Base-by-base conservation (phyloP, 2,113 vertebrate genomes). In the Proterorhinus semilunaris region DNA sequence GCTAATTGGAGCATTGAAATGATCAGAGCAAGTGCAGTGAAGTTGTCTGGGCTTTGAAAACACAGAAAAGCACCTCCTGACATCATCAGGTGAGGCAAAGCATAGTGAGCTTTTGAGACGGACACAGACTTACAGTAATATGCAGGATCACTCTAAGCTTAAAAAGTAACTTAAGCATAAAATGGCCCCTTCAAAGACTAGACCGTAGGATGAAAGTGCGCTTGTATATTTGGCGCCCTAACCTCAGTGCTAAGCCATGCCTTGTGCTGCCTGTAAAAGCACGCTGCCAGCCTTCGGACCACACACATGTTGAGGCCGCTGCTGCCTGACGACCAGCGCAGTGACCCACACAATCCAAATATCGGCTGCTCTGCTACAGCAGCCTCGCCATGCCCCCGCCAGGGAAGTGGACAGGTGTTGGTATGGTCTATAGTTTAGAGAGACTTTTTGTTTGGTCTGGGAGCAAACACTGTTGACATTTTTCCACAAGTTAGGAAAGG, bases 281-380 rank as follows among this genome's bases (percentile, higher is more conserved):
- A 51, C 10, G 43, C 15, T 80, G 77, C 55, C 79, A 78, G 59
- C 63, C 82, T 55, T 66, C 58, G 78, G 84, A 87, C 86, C 71
- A 72, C 62, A 68, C 65, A 80, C 66, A 66, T 62, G 47, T 48
- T 50, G 48, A 71, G 43, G 43, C 74, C 70, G 46, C 75, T 67
- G 66, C 69, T 62, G 75, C 73, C 62, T 10, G 44, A 45, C 79
- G 76, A 83, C 82, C 78, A 71, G 71, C 46, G 65, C 74, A 68
- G 8, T 86, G 87, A 89, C 78, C 83, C 72, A 47, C 66, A 50
- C 77, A 88, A 71, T 76, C 72, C 70, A 84, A 82, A 83, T 71
- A 72, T 79, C 74, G 79, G 64, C 36, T 65, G 45, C 52, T 64
- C 65, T 71, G 53, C 65, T 73, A 75, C 84, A 82, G 80, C 71